Evolutionary conservation across 2,888 invertebrate species (phyloP), one percentile per base, ranked within the genome.

Genomic region (Hipparchia sbordonii): DNA sequence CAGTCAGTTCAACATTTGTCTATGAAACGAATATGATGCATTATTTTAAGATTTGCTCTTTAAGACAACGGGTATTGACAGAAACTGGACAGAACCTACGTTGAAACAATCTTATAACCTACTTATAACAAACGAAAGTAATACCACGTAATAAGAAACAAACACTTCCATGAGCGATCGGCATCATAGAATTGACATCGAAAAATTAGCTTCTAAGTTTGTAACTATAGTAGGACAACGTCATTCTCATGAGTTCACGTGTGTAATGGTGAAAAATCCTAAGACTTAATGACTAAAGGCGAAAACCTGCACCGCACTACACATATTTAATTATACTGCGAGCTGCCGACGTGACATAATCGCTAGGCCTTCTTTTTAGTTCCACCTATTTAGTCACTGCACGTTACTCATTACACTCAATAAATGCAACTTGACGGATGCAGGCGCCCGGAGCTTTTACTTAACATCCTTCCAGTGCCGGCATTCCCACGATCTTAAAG

Each of bases 321-420:
- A 59, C 68, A 60, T 59, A 60, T 33, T 60, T 59, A 68, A 68
- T 68, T 51, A 51, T 59, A 33, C 46, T 57, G 13, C 56, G 39
- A 56, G 10, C 7, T 66, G 62, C 67, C 13, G 66, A 57, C 70
- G 63, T 72, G 70, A 68, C 56, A 70, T 48, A 70, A 54, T 67
- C 73, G 10, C 52, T 12, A 67, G 57, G 72, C 75, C 72, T 70
- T 72, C 71, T 72, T 61, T 39, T 71, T 46, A 70, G 12, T 71
- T 66, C 68, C 62, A 70, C 54, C 56, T 61, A 57, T 63, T 70
- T 74, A 77, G 76, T 76, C 77, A 74, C 67, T 67, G 45, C 70
- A 68, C 74, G 77, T 77, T 74, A 74, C 75, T 74, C 74, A 77
- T 77, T 76, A 76, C 70, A 72, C 74, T 74, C 72, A 76, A 73